phyloP scores from a whole-genome alignment of 2,113 vertebrate species.

The Chaenogobius annularis region DNA sequence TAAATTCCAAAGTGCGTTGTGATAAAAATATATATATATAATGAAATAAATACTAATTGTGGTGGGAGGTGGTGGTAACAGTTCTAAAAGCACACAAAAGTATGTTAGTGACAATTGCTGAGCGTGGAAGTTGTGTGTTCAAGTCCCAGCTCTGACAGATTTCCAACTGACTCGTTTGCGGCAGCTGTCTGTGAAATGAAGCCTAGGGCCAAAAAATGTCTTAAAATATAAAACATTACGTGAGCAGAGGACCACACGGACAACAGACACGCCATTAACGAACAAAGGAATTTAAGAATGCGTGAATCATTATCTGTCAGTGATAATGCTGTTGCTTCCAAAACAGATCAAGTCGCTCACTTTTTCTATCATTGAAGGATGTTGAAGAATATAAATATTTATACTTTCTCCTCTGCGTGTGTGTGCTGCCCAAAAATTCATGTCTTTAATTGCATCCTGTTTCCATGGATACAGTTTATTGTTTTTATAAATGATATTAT shows the following conservation, averaged over 20 bases:
- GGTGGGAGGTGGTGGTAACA: not conserved
- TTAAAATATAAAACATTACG: not conserved
- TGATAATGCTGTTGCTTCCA: constrained; percentile 61
- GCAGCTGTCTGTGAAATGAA: not conserved
- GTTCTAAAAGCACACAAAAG: not conserved
- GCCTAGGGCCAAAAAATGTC: not conserved
- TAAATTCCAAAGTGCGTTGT: too few relatives aligned
- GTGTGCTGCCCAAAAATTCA: constrained; percentile 22
- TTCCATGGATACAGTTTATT: constrained; percentile 47
- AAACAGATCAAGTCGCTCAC: constrained; percentile 51
- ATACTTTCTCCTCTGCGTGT: constrained; percentile 1
- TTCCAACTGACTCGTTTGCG: too few relatives aligned
- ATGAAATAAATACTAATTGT: not conserved
- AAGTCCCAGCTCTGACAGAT: too few relatives aligned
- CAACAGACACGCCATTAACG: constrained; percentile 35
- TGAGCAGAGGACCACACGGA: constrained; percentile 38
- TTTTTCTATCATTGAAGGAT: constrained; percentile 25
- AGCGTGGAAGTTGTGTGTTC: not conserved
- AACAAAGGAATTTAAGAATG: constrained; percentile 38
- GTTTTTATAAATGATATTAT: constrained; percentile 16
- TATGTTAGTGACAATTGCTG: not conserved
- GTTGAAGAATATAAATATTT: constrained; percentile 40
- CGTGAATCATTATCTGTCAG: constrained; percentile 34
- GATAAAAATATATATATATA: too few relatives aligned
- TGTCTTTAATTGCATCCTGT: constrained; percentile 48